Conservation (phyloP, 2,113 vertebrate species). For the Corvus cornix region DNA sequence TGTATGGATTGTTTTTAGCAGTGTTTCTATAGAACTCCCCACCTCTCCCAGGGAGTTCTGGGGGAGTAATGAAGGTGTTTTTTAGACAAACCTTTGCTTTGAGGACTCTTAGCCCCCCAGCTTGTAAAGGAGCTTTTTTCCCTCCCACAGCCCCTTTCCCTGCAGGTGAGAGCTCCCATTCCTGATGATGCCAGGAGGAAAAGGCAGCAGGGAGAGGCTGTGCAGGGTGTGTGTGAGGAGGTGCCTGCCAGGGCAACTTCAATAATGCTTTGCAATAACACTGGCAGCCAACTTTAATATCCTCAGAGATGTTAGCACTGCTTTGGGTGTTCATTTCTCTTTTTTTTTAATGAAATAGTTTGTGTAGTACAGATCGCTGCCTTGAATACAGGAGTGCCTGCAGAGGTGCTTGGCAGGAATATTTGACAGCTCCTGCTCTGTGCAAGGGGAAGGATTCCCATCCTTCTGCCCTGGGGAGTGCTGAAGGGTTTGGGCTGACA, state of each 20-base stretch:
- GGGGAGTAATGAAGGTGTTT: neutral
- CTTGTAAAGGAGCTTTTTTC: neutral
- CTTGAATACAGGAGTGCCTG: neutral
- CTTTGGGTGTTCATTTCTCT: neutral
- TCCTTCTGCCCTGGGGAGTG: neutral
- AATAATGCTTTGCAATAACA: constrained; percentile 1
- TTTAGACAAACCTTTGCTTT: neutral
- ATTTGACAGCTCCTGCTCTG: neutral
- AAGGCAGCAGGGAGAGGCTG: neutral
- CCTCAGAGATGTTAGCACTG: neutral
- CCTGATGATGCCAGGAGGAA: neutral
- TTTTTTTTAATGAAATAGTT: neutral
- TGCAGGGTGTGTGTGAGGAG: neutral
- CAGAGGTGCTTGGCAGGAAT: neutral
- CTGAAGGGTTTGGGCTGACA: neutral
- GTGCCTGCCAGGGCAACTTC: neutral
- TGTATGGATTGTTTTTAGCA: neutral
- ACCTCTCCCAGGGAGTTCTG: neutral
- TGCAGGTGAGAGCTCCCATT: neutral
- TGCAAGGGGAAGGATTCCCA: neutral
- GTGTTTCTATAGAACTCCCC: neutral
- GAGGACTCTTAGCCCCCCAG: neutral
- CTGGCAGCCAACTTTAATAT: constrained; percentile 34
- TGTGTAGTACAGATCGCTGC: neutral
- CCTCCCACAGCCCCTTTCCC: neutral